Base-by-base conservation (phyloP, 2,113 vertebrate species). In the Pelecanoides urinatrix region DNA sequence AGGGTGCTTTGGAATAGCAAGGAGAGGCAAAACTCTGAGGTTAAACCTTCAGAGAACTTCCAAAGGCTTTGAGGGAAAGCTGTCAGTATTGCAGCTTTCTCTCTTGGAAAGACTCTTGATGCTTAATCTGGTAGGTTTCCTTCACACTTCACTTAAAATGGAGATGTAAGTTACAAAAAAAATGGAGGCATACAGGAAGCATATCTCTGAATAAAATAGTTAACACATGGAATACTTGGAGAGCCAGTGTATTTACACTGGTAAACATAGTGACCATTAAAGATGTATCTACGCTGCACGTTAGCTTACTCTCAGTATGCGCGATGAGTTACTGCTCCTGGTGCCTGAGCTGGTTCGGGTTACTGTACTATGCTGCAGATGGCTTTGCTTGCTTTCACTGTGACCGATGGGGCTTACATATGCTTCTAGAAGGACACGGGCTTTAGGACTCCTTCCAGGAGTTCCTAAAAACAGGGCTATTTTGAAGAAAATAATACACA, bases 191-290 rank as follows among this genome's bases (percentile, higher is more conserved):
- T 7, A 21, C 19, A 47, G 52, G 30, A 56, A 32, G 38, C 1
- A 0, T 20, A 9, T 72, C 32, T 67, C 1, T 0, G 40, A 53
- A 44, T n/a, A 30, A 30, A 38, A 17, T 6, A 49, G 50, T 32
- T 34, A 10, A 23, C 7, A 7, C 6, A 4, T 16, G 58, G 58
- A 65, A 56, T 2, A 32, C 16, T 53, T 15, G 27, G 53, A 73
- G 73, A 73, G 49, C 5, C 2, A 3, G 4, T 16, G 34, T 78
- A 12, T 72, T 95, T 50, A 1, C 40, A 8, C 3, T 59, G 83
- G 66, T 86, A 70, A 86, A 29, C 26, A 4, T 5, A 29, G n/a
- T 36, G 86, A 4, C 58, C 13, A 10, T 63, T 62, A 70, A 70
- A 87, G 65, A 50, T 75, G 30, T 32, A 56, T 38, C 68, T 38